These are phyloP conservation scores for Geotrypetes seraphini DNA, from an alignment of 2,797 vertebrate genomes.

Conservation along the genomic window DNA sequence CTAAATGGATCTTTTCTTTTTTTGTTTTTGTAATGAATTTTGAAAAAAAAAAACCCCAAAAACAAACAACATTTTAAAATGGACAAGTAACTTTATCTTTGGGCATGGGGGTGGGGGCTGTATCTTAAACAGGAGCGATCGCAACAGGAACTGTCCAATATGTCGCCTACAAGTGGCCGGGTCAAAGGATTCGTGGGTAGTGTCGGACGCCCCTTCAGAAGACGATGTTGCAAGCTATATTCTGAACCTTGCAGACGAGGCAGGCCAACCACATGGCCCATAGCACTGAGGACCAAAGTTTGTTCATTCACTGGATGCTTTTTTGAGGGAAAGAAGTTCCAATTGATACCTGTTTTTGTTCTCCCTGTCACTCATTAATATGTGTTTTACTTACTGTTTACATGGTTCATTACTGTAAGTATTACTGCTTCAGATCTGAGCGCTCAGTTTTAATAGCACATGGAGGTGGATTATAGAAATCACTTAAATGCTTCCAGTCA, in stretches of 20 bases:
- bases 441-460: background rate
- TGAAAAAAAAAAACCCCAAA: no score
- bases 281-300: constrained; percentile 38
- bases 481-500: constrained; percentile 5
- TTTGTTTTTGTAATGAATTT: no score
- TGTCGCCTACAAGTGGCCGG: constrained; percentile 88
- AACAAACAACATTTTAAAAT: no score
- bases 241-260: constrained; percentile 92
- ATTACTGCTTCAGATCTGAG: no score
- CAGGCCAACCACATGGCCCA: constrained; percentile 80
- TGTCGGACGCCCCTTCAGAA: constrained; percentile 89
- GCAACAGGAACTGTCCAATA: constrained; percentile 87
- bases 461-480: background rate
- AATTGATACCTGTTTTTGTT: no score
- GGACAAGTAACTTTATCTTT: no score
- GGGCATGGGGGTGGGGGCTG: no score
- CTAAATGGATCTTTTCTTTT: no score
- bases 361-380: background rate
- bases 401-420: no score
- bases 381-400: no score
- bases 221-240: constrained; percentile 91
- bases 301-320: constrained; percentile 1
- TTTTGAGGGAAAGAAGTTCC: no score
- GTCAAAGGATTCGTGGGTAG: constrained; percentile 90
- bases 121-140: constrained; percentile 76